Conservation (phyloP, 2,888 invertebrate species). For the Molorchus minor region DNA sequence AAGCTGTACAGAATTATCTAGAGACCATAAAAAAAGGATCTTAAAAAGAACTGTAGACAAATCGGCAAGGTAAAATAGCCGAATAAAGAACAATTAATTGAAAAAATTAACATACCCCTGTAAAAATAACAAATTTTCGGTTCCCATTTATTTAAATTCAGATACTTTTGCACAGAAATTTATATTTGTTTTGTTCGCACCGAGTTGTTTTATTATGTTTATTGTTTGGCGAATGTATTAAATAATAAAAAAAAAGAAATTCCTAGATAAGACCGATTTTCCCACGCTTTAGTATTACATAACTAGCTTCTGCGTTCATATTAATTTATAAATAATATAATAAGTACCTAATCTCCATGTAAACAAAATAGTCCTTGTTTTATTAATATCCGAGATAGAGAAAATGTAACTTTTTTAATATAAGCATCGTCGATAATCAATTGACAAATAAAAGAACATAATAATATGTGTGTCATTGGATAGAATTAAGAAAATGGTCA, state of each 20-base stretch:
- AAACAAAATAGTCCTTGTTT: slow-evolving; percentile 2
- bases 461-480: too few relatives aligned
- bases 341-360: slow-evolving; percentile 1
- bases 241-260: slow-evolving; percentile 2
- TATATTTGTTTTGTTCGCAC: too few relatives aligned
- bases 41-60: too few relatives aligned
- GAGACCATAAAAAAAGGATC: too few relatives aligned
- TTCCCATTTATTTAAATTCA: too few relatives aligned
- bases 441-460: slow-evolving; percentile 22
- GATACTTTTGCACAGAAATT: too few relatives aligned
- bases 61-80: too few relatives aligned
- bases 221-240: background rate
- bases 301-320: background rate
- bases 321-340: slow-evolving; percentile 1
- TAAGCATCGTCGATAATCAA: background rate
- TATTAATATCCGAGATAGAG: slow-evolving; percentile 45
- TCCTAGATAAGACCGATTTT: background rate
- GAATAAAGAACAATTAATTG: too few relatives aligned
- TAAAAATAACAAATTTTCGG: too few relatives aligned
- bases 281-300: background rate
- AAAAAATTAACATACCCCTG: too few relatives aligned
- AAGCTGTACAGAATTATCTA: too few relatives aligned
- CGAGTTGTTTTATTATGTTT: background rate
- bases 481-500: too few relatives aligned
- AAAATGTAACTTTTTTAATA: background rate